Evolutionary conservation across 2,797 vertebrate genomes (phyloP), one percentile per base, ranked within the genome.

Genomic region (Syncerus caffer): DNA sequence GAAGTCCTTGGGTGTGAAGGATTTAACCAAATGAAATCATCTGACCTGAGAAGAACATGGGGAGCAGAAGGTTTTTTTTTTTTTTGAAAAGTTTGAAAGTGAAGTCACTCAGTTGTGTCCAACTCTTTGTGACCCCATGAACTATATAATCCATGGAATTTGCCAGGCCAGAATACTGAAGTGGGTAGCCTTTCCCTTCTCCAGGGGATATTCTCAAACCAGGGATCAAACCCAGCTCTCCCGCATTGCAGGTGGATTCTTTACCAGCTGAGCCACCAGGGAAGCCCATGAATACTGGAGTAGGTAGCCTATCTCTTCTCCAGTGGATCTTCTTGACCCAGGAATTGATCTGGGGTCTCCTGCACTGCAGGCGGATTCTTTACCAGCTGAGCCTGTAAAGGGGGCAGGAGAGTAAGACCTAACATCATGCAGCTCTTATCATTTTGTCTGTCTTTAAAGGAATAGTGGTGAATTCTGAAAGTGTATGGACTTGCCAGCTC

Each of bases 401-500:
- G 19, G 42, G 45, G 62, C 45, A 38, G 79, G 79, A 86, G 50
- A 23, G 12, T 11, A 29, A 88, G 31, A 47, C 6, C 83, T 7
- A 4, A 27, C 29, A 53, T 4, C 12, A 64, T 6, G 23, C 7
- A 21, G 60, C 57, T 86, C 53, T 93, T 58, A 47, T 55, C 45
- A 91, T 71, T 67, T 58, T n/a, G 17, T 58, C 38, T 57, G 38
- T 64, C 76, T 91, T 89, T 42, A 21, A 64, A 95, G 71, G 27
- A 78, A 87, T 78, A 82, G 25, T 85, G 84, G 67, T 57, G 85
- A 91, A 93, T 91, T 97, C 94, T 98, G 74, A 96, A 98, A 98
- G 94, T 95, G 98, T 98, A 97, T 85, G 57, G 93, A 90, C 92
- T 84, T 98, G 97, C 93, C 93, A 97, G 97, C 96, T 98, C 62